Evolutionary conservation across 2,797 vertebrate species (phyloP), one percentile per base, ranked within the genome.

Genomic region (Lepus townsendii): DNA sequence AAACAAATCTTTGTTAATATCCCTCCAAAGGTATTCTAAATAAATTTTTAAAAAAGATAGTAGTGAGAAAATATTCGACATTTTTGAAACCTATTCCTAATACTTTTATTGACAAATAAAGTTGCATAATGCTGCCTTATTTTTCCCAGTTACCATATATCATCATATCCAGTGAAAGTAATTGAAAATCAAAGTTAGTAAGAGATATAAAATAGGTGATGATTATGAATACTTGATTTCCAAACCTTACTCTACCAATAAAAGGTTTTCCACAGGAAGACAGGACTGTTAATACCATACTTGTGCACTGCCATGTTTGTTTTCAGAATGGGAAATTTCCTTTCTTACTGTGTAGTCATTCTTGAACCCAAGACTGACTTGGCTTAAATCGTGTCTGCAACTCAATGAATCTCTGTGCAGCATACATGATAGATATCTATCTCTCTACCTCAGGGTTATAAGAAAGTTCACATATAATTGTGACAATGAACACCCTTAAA

Each of bases 21-120:
- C 24, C 9, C 57, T 66, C 10, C 8, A 75, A 97, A 83, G 2
- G 7, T 79, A 42, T 73, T 95, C 60, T 75, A 83, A 75, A 83
- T 87, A 87, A 71, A 69, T 60, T 19, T 35, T 47, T 47, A 8
- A 47, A 60, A 90, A 85, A 50, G 19, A 17, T 27, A 0, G 80
- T 75, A 26, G 73, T 91, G 63, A 57, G 60, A 90, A 91, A 87
- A 85, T 60, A 57, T 13, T 93, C 92, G 10, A 2, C 68, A 52
- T 35, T 87, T 84, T 87, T 83, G 26, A 54, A 68, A 82, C 26
- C 13, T 88, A 38, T 1, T 84, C 2, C 80, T 57, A 63, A 8
- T 91, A 47, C 66, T 72, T 82, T 32, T 84, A 22, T 27, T 91
- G 27, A 68, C 8, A 89, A 76, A 95, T 38, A 42, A 75, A 77